Conservation (phyloP, 2,888 invertebrate species). For the Diachrysia chrysitis region DNA sequence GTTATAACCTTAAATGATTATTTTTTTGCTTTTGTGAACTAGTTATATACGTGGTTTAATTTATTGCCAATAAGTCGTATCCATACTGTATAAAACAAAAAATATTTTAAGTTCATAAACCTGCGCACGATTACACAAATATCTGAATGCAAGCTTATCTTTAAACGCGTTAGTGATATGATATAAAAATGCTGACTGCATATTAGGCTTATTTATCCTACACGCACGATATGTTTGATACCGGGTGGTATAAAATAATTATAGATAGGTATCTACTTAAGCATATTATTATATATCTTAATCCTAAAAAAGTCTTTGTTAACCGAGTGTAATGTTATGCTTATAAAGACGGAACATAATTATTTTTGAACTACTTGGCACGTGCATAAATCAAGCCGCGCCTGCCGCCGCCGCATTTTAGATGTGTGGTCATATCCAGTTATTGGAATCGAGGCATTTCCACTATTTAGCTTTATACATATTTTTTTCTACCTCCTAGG, state of each 20-base stretch:
- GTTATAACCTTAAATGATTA: too few relatives aligned
- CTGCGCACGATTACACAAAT: neutral
- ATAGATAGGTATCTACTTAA: neutral
- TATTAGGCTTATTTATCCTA: neutral
- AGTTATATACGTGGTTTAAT: too few relatives aligned
- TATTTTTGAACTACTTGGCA: too few relatives aligned
- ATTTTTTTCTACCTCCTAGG: neutral
- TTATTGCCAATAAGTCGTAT: too few relatives aligned
- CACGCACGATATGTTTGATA: neutral
- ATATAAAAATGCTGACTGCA: constrained; percentile 1
- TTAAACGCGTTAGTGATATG: neutral
- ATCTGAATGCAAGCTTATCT: neutral
- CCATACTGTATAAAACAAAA: too few relatives aligned
- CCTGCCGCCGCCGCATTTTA: too few relatives aligned
- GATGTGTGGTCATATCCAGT: too few relatives aligned
- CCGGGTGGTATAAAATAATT: neutral
- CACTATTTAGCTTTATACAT: too few relatives aligned
- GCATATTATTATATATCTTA: neutral
- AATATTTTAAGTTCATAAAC: neutral
- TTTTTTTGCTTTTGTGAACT: too few relatives aligned
- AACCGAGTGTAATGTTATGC: neutral
- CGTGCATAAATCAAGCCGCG: too few relatives aligned
- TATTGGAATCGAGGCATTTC: too few relatives aligned
- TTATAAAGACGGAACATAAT: neutral
- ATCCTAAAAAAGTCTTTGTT: neutral